A percentile compares a stretch with the other conserved stretches of the same genome.
Conservation (phyloP, 2,888 invertebrate genomes). For the Cordilura impudica region DNA sequence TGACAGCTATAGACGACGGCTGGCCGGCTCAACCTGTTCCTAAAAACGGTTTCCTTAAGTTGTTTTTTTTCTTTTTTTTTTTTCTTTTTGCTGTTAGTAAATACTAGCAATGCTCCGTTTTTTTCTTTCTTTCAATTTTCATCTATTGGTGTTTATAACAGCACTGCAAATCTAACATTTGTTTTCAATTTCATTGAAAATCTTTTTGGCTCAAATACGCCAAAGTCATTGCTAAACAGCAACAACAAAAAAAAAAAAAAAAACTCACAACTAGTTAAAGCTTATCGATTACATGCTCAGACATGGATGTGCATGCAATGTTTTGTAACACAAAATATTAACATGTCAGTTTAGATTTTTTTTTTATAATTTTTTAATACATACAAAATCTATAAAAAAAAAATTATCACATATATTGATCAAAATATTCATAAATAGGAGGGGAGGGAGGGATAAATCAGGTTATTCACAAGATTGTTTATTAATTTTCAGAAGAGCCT, state of each 20-base stretch:
- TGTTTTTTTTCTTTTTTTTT: conserved; percentile 31
- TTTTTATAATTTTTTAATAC: too few relatives aligned
- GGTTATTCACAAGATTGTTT: conserved; percentile 28
- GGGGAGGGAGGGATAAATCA: conserved; percentile 11
- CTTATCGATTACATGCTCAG: conserved; percentile 32
- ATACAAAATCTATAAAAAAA: neutral
- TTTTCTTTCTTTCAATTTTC: conserved; percentile 30
- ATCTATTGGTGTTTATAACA: conserved; percentile 47
- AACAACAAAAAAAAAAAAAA: too few relatives aligned
- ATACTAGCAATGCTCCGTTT: conserved; percentile 41
- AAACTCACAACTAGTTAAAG: conserved; percentile 44
- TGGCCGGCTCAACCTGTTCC: conserved; percentile 61
- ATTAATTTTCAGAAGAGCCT: neutral
- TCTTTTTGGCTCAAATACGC: conserved; percentile 19
- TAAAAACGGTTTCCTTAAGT: conserved; percentile 49
- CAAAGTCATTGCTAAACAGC: conserved; percentile 58
- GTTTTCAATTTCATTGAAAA: conserved; percentile 63
- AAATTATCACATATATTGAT: conserved; percentile 38
- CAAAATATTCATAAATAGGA: conserved; percentile 21
- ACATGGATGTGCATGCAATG: neutral
- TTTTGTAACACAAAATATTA: neutral
- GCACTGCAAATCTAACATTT: conserved; percentile 50
- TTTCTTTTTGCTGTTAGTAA: conserved; percentile 1
- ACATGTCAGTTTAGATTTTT: neutral
- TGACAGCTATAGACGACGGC: conserved; percentile 54